Base-by-base conservation (phyloP, 2,113 vertebrate genomes). In the Ranitomeya imitator region DNA sequence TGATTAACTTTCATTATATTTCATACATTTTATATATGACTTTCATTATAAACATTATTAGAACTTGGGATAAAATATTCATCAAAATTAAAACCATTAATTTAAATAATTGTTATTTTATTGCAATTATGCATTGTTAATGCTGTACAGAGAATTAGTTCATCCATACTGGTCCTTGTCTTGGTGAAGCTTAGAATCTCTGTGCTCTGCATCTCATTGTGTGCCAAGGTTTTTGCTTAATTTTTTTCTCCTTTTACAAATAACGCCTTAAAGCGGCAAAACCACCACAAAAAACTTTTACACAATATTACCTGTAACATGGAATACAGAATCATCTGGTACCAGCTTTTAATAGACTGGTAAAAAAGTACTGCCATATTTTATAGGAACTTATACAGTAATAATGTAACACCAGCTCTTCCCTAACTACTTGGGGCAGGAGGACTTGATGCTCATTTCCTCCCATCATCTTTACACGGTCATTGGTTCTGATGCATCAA, bases 21-120 rank as follows among this genome's bases (percentile, higher is more conserved):
- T 54, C 9, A 51, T 52, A 10, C 7, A 7, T 21, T 12, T 51
- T 52, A 76, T 52, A 52, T 52, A 76, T 76, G 73, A 21, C 18
- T 76, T 76, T 76, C 73, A 76, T 76, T 76, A 76, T 21, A 76
- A 52, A 51, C 73, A 52, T 76, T 76, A 76, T 76, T 76, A 76
- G 37, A 76, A 21, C 18, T 76, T 18, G 21, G 37, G 13, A 52
- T 76, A 51, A 76, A 76, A 76, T 76, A 45, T 52, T 76, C 37
- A 76, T 76, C 45, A 52, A 52, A 52, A 51, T 76, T 76, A 52
- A 52, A 52, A 76, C 52, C 37, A 52, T 76, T 76, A 9, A 52
- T 76, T 52, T 52, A 51, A 52, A 76, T 76, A 51, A 19, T 76
- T 76, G 37, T 76, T 37, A 51, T 52, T 51, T 31, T 76, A 74